Evolutionary conservation across 2,113 vertebrate genomes (phyloP).

Genomic region (Pangasianodon hypophthalmus): DNA sequence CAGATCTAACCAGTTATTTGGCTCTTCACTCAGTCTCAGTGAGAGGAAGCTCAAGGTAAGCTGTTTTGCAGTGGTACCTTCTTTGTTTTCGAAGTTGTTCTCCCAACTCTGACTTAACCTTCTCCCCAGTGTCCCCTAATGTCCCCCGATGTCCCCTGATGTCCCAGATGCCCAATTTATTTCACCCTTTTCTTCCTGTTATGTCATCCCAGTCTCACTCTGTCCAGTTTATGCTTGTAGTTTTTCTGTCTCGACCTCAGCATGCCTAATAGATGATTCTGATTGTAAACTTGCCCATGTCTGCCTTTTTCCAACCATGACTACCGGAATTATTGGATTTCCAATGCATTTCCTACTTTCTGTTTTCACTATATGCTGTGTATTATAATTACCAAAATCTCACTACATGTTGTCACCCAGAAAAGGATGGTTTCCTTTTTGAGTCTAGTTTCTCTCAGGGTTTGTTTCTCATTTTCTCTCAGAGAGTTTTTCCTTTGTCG

Average conservation of each 20-base stretch:
- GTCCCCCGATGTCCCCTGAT: too few relatives aligned
- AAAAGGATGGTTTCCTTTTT: background rate
- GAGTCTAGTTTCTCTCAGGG: background rate
- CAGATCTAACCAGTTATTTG: constrained; percentile 54
- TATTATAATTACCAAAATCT: background rate
- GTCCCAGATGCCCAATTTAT: background rate
- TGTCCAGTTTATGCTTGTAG: too few relatives aligned
- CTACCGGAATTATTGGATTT: background rate
- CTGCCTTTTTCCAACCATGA: background rate
- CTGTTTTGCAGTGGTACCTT: background rate
- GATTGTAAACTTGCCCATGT: background rate
- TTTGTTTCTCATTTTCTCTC: background rate
- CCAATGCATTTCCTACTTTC: background rate
- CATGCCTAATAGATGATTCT: background rate
- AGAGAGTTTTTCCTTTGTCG: background rate
- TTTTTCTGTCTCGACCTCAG: background rate
- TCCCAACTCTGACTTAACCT: background rate
- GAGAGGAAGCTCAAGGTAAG: constrained; percentile 80
- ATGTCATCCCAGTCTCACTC: background rate
- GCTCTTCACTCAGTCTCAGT: constrained; percentile 67
- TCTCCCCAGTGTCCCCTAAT: background rate
- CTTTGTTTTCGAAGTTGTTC: background rate
- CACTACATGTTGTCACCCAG: background rate
- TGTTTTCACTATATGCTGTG: background rate
- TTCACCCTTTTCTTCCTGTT: background rate